A percentile compares a stretch with the other conserved stretches of the same genome.
Evolutionary conservation across 2,797 vertebrate genomes (phyloP).

Genomic region (Meriones psammophilus): DNA sequence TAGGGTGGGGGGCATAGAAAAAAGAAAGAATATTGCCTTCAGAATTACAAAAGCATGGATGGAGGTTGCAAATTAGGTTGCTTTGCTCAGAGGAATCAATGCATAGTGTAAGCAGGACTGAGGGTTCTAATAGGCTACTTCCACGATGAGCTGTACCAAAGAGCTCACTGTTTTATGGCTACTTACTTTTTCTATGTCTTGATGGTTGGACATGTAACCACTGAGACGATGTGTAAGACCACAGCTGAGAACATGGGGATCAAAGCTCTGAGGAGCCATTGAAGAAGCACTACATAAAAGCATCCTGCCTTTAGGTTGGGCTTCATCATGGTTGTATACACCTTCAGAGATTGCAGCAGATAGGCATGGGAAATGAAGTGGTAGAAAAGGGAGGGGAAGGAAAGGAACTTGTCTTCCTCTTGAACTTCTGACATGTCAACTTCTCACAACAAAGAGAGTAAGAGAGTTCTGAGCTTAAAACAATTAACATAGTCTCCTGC

Average conservation of each 20-base stretch:
- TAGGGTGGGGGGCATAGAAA: not conserved
- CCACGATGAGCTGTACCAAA: not conserved
- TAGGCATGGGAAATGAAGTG: not conserved
- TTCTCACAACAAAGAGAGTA: not conserved
- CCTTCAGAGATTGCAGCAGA: not conserved
- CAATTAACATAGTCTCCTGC: not conserved
- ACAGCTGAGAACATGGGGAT: not conserved
- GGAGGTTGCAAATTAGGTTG: not conserved
- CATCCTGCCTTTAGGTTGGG: slow-evolving; percentile 54
- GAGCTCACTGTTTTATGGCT: not conserved
- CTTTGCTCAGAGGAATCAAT: not conserved
- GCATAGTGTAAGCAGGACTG: not conserved
- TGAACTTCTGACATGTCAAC: not conserved
- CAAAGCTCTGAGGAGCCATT: not conserved
- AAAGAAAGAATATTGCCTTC: not conserved
- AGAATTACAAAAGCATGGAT: not conserved
- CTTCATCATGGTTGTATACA: slow-evolving; percentile 37
- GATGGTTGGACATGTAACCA: not conserved
- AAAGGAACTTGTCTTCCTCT: not conserved
- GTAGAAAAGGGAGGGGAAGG: not conserved
- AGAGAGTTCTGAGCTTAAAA: not conserved
- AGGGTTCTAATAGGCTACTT: not conserved
- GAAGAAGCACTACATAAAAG: slow-evolving; percentile 61
- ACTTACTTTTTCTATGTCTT: slow-evolving; percentile 26
- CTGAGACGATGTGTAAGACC: not conserved